A percentile compares a stretch with the other conserved stretches of the same genome.
Evolutionary conservation across 2,113 vertebrate genomes (phyloP).

Genomic region (Percina caprodes): DNA sequence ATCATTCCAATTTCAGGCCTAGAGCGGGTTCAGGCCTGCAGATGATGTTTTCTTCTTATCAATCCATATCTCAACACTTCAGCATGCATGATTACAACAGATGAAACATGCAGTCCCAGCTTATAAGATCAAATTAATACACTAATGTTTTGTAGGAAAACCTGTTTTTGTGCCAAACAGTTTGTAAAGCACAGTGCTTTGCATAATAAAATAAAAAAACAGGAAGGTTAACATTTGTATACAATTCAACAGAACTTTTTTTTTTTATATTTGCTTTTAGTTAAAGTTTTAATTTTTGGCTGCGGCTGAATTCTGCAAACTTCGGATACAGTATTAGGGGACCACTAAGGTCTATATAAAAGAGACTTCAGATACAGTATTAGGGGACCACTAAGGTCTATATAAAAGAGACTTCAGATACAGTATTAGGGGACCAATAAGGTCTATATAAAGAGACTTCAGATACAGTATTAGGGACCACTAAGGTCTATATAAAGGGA

Average conservation of each 20-base stretch:
- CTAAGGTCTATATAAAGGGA: no score
- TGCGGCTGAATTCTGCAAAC: no score
- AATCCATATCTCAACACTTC: slow-evolving; percentile 36
- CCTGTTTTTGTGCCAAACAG: slow-evolving; percentile 20
- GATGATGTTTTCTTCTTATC: slow-evolving; percentile 34
- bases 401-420: no score
- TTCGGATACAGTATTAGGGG: no score
- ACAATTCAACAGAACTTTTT: slow-evolving; percentile 14
- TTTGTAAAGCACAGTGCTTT: background rate
- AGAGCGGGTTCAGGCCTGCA: background rate
- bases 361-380: no score
- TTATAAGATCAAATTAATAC: slow-evolving; percentile 29
- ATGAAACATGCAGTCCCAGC: slow-evolving; percentile 20
- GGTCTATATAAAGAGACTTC: no score
- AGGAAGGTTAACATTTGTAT: slow-evolving; percentile 24
- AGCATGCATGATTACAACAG: slow-evolving; percentile 18
- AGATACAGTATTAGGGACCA: no score
- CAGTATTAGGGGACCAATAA: no score
- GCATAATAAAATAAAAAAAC: slow-evolving; percentile 14
- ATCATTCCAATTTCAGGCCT: slow-evolving; percentile 37
- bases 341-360: no score
- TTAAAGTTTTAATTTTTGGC: background rate
- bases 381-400: no score
- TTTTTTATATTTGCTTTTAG: background rate
- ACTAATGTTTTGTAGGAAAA: slow-evolving; percentile 34